Base-by-base conservation (phyloP, 2,113 vertebrate species). In the Elephantulus edwardii region DNA sequence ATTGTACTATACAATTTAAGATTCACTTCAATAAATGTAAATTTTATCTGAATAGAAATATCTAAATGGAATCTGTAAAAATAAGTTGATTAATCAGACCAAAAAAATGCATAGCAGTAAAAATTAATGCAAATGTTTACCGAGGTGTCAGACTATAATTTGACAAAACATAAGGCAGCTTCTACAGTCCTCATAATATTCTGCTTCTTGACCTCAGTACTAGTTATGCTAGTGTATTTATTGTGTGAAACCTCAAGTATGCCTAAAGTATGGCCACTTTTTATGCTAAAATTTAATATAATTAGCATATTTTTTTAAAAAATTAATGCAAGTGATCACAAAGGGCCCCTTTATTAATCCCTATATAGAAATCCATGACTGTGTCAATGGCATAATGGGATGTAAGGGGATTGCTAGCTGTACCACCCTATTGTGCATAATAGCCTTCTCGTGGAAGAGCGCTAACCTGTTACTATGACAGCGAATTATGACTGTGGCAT, bases 391-490 rank as follows among this genome's bases (percentile, higher is more conserved):
- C 84, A 91, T 46, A 66, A 58, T 50, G 33, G 72, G 72, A 84
- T 6, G 6, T 28, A 26, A 83, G 3, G 3, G 56, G 17, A 6
- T 72, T 96, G 71, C 60, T 80, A 81, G 60, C 33, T 58, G 20
- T 54, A 91, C 50, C 82, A 60, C 0, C 22, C n/a, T 80, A 62
- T 62, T 93, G 68, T 86, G 50, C 22, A 35, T 80, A 54, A 89
- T 90, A 92, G 93, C 77, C 79, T 96, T 56, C 78, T 90, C 79
- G 74, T 64, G 42, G 68, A 96, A 83, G 94, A 96, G 93, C 30
- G 89, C 62, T 90, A 92, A 94, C 76, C 68, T 93, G 77, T 94
- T 97, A 86, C 86, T 92, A 81, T 95, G 92, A 96, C 90, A 96
- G 91, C 8, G 1, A 89, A 56, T 84, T 97, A 96, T 97, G 87